Conservation (phyloP, 2,113 vertebrate genomes). For the Diphyllodes magnificus region DNA sequence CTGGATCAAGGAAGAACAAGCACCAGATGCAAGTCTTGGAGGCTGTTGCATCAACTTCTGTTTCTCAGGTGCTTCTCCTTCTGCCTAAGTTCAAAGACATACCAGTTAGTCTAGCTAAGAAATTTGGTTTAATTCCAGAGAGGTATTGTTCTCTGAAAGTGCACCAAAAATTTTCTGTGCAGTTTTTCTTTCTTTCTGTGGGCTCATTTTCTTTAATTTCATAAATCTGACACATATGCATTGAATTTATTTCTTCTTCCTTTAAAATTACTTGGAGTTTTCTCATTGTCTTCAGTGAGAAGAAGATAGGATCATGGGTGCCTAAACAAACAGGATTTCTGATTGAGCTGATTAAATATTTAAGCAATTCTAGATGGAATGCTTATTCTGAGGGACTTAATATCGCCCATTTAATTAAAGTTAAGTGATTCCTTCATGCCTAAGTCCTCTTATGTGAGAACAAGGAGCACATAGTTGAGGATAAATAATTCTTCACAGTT, state of each 20-base stretch:
- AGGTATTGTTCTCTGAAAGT: background rate
- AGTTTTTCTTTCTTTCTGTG: background rate
- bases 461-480: constrained; percentile 46
- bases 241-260: background rate
- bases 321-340: constrained; percentile 50
- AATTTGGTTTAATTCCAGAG: background rate
- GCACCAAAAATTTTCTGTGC: background rate
- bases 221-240: background rate
- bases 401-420: constrained; percentile 61
- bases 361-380: constrained; percentile 32
- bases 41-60: background rate
- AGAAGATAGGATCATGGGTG: background rate
- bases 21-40: background rate
- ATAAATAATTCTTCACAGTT: constrained; percentile 63
- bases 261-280: background rate
- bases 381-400: constrained; percentile 58
- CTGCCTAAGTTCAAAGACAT: background rate
- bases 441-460: constrained; percentile 60
- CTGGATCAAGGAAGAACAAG: background rate
- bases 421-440: constrained; percentile 59
- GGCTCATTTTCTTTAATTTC: background rate
- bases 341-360: constrained; percentile 63
- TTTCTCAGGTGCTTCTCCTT: background rate
- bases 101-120: background rate
- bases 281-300: background rate